Conservation (phyloP, 2,113 vertebrate genomes). For the Donacobius atricapilla region DNA sequence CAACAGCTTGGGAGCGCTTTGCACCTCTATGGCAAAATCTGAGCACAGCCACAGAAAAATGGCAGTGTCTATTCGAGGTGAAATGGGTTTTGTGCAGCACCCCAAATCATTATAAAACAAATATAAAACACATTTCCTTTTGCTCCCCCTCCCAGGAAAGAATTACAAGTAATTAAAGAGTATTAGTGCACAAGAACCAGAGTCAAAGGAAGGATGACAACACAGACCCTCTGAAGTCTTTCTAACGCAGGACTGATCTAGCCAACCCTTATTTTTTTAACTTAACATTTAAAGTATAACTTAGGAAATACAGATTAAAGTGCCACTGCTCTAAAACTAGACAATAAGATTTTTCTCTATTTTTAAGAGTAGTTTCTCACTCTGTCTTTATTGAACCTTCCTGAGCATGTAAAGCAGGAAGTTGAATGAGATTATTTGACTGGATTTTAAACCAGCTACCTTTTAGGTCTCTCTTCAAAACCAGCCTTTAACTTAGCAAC, state of each 20-base stretch:
- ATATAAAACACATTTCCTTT: neutral
- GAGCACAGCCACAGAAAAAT: neutral
- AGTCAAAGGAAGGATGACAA: neutral
- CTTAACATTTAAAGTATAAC: neutral
- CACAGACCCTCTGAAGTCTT: neutral
- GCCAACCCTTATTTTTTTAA: neutral
- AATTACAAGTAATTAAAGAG: neutral
- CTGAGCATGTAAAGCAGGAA: neutral
- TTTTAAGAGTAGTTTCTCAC: neutral
- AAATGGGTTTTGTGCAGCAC: neutral
- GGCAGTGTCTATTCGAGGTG: fast-evolving
- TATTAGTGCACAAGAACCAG: neutral
- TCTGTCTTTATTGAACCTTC: neutral
- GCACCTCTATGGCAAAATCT: neutral
- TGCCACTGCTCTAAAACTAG: neutral
- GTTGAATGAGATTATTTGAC: neutral
- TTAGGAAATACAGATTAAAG: neutral
- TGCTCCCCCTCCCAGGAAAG: neutral
- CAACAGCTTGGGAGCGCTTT: neutral
- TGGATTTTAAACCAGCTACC: neutral
- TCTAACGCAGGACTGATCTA: neutral
- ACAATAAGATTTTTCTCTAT: too few relatives aligned
- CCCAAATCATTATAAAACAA: neutral
- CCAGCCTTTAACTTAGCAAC: neutral
- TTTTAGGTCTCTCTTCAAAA: neutral